These are phyloP conservation scores for Buphagus erythrorhynchus DNA, from an alignment of 2,797 vertebrate species.

Conservation along the genomic window DNA sequence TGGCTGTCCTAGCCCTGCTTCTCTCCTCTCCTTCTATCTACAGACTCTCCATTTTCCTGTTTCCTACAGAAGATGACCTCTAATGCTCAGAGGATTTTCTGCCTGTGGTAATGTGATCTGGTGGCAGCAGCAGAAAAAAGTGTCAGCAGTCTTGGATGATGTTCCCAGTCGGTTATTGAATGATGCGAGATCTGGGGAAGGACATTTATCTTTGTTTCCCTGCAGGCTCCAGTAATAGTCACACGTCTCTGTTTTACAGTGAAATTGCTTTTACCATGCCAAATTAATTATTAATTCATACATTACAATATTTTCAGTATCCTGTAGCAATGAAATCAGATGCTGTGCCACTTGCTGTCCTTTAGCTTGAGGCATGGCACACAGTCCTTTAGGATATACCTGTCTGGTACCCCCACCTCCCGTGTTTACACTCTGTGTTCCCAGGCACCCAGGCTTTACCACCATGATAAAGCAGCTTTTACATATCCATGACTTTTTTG, in stretches of 20 bases:
- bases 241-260: background rate
- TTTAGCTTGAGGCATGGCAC: background rate
- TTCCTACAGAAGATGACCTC: slow-evolving; percentile 14
- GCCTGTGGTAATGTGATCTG: slow-evolving; percentile 20
- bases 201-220: background rate
- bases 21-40: background rate
- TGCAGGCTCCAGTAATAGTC: background rate
- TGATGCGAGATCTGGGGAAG: background rate
- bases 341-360: background rate
- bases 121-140: slow-evolving; percentile 4
- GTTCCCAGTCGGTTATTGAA: background rate
- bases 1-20: background rate
- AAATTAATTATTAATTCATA: slow-evolving; percentile 24
- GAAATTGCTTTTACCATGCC: background rate
- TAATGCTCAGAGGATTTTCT: background rate
- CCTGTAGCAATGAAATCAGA: background rate
- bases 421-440: background rate
- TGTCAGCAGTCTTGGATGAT: background rate
- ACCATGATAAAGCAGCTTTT: background rate
- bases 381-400: background rate
- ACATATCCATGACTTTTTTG: background rate
- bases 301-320: slow-evolving; percentile 12
- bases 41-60: background rate
- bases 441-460: background rate
- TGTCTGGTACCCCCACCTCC: background rate